A percentile compares a stretch with the other conserved stretches of the same genome.
These are phyloP conservation scores for Sylvilagus bachmani DNA, from an alignment of 2,113 vertebrate species.

Conservation along the genomic window DNA sequence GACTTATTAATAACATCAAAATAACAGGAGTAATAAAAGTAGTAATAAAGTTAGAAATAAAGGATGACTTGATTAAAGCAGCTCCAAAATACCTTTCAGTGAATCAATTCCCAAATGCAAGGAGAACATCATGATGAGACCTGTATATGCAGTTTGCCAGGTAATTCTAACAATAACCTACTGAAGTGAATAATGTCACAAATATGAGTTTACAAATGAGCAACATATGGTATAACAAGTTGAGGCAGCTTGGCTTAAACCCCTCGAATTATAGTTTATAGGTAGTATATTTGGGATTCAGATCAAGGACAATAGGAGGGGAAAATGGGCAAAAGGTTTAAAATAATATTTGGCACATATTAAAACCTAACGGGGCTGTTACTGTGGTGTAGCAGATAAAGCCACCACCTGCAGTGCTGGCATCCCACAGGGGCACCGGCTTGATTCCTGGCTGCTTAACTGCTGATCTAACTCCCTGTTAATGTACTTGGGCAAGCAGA, in stretches of 20 bases:
- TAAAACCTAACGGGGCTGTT: background rate
- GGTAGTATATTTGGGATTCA: background rate
- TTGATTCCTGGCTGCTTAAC: no score
- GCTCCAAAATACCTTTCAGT: no score
- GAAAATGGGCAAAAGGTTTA: background rate
- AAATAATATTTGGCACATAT: background rate
- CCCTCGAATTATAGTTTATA: background rate
- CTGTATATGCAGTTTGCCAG: background rate
- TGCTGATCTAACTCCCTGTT: no score
- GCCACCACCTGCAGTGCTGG: no score
- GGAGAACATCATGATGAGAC: background rate
- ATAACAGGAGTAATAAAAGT: background rate
- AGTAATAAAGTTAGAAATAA: background rate
- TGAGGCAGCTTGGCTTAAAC: background rate
- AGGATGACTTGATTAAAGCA: background rate
- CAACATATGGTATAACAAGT: background rate
- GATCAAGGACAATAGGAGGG: background rate
- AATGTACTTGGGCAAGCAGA: no score
- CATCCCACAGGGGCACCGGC: no score
- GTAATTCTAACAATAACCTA: background rate
- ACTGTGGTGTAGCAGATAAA: no score
- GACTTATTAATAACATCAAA: background rate
- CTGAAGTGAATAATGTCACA: background rate
- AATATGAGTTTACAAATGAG: background rate
- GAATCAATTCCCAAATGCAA: background rate